Evolutionary conservation across 2,113 vertebrate genomes (phyloP).

Genomic region (Melanocharis versteri): DNA sequence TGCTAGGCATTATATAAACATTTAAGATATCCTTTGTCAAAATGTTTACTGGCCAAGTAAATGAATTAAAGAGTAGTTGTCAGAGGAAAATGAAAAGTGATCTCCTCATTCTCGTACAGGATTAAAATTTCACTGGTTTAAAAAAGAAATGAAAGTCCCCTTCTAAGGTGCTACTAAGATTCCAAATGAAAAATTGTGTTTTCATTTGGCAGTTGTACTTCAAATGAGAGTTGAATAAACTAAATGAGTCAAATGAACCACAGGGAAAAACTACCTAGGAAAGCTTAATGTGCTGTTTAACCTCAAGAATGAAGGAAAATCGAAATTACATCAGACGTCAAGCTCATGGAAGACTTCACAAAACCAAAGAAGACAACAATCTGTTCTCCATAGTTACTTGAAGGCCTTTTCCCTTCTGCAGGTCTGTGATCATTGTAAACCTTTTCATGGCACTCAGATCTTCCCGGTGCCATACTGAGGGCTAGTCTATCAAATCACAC

Average conservation of each 20-base stretch:
- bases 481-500: neutral
- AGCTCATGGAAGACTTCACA: neutral
- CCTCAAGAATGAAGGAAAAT: neutral
- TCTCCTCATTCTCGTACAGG: neutral
- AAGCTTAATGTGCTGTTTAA: neutral
- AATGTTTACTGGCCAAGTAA: neutral
- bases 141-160: accelerated
- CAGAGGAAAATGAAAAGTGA: neutral
- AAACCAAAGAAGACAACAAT: neutral
- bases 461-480: accelerated
- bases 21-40: neutral
- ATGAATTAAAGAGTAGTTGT: neutral
- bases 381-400: neutral
- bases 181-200: neutral
- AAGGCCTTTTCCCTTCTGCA: neutral
- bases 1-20: neutral
- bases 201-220: neutral
- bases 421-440: neutral
- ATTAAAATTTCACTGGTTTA: neutral
- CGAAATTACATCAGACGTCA: neutral
- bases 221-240: neutral
- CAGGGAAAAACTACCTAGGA: neutral
- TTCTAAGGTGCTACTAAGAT: neutral
- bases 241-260: neutral
- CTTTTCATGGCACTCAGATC: neutral